Evolutionary conservation across 2,797 vertebrate species (phyloP).

Genomic region (Nannoperca australis): DNA sequence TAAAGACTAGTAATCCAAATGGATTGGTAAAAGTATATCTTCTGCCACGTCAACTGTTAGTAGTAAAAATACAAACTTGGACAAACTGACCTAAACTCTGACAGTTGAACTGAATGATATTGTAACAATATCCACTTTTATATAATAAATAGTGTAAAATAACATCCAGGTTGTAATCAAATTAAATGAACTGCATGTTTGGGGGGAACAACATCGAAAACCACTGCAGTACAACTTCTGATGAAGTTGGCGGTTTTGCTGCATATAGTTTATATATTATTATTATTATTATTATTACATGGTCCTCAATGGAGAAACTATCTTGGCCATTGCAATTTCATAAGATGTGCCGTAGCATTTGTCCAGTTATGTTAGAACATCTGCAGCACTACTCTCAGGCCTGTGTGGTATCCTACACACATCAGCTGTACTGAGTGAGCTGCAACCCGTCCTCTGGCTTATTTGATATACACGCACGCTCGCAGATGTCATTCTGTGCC

Average conservation of each 20-base stretch:
- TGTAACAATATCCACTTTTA: too few relatives aligned
- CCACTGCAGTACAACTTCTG: too few relatives aligned
- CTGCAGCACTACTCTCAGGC: neutral
- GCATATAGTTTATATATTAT: too few relatives aligned
- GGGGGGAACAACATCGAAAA: too few relatives aligned
- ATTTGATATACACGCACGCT: neutral
- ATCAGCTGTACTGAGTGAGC: neutral
- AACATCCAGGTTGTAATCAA: neutral
- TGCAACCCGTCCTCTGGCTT: neutral
- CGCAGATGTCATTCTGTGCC: neutral
- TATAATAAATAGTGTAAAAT: neutral
- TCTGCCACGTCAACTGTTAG: too few relatives aligned
- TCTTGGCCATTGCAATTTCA: neutral
- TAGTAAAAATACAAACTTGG: too few relatives aligned
- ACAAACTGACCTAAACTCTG: too few relatives aligned
- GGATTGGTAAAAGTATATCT: too few relatives aligned
- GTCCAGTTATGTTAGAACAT: constrained; percentile 13
- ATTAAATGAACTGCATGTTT: neutral
- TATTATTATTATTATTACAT: neutral
- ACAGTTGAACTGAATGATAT: too few relatives aligned
- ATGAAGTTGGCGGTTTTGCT: too few relatives aligned
- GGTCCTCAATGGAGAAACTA: neutral
- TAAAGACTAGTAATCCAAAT: neutral
- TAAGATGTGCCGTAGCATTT: neutral
- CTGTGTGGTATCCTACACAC: neutral